Percentiles rank a stretch among this genome's conserved stretches.
Conservation (phyloP, 2,888 invertebrate species). For the Leptinotarsa juncta region DNA sequence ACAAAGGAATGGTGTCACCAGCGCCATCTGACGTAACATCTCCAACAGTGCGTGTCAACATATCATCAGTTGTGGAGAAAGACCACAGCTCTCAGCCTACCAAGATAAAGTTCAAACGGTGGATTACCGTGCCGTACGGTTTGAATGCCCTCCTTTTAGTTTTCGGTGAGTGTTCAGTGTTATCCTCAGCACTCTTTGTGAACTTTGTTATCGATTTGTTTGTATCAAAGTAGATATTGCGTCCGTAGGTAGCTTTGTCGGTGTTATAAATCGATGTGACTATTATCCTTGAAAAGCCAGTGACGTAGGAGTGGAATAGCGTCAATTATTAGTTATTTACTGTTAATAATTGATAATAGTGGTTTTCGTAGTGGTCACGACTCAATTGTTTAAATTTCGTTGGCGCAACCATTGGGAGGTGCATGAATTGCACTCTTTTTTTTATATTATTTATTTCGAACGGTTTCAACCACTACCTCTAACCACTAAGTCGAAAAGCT, state of each 20-base stretch:
- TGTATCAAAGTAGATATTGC: not conserved
- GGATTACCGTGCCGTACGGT: constrained; percentile 49
- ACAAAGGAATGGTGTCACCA: constrained; percentile 60
- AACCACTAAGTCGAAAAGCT: too few relatives aligned
- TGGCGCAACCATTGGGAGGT: not conserved
- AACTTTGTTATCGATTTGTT: constrained; percentile 2
- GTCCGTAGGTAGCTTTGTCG: not conserved
- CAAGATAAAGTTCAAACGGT: constrained; percentile 42
- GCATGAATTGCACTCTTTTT: too few relatives aligned
- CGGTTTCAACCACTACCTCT: too few relatives aligned
- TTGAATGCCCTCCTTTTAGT: constrained; percentile 50
- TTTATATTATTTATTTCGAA: too few relatives aligned
- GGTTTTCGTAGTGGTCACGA: not conserved
- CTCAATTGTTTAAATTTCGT: not conserved
- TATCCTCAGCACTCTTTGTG: not conserved
- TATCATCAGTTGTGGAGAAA: constrained; percentile 44
- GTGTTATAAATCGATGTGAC: not conserved
- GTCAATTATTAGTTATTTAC: not conserved
- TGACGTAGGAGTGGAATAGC: constrained; percentile 8
- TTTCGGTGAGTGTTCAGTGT: constrained; percentile 51
- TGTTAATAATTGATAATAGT: not conserved
- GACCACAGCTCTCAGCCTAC: constrained; percentile 48
- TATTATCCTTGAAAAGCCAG: constrained; percentile 9
- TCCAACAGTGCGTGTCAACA: constrained; percentile 44
- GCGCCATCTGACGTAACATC: constrained; percentile 51